phyloP scores from a whole-genome alignment of 2,113 vertebrate genomes.

The Oxyura jamaicensis region DNA sequence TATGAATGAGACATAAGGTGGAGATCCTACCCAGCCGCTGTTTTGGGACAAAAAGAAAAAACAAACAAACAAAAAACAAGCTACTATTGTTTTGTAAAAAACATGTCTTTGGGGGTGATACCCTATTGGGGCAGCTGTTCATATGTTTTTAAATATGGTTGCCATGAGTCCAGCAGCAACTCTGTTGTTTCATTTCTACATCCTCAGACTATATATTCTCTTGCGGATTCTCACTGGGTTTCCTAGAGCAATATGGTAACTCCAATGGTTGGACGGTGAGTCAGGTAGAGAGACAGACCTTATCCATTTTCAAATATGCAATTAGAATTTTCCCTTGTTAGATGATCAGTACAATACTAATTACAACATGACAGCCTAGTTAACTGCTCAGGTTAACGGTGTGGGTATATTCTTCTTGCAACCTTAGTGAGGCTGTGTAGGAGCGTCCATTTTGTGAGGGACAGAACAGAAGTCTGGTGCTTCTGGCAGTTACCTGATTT shows the following conservation, averaged over 20 bases:
- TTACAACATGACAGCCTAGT: background rate
- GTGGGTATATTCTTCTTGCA: background rate
- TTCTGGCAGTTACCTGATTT: background rate
- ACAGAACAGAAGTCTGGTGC: fast-evolving
- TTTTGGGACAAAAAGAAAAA: background rate
- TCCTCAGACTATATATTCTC: background rate
- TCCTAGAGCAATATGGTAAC: background rate
- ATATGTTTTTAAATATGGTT: background rate
- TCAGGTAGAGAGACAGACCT: background rate
- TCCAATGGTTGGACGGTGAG: background rate
- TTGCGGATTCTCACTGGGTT: background rate
- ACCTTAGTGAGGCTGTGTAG: background rate
- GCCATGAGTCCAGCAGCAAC: background rate
- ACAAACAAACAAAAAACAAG: background rate
- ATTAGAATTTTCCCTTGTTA: background rate
- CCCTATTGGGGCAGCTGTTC: background rate
- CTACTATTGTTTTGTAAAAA: background rate
- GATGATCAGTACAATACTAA: background rate
- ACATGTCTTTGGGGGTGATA: background rate
- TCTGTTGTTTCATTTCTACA: background rate
- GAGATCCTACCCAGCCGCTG: background rate
- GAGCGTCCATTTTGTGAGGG: background rate
- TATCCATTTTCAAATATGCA: background rate
- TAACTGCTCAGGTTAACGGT: background rate
- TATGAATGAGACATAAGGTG: background rate